phyloP scores from a whole-genome alignment of 2,113 vertebrate genomes.

The zebrafish (Danio rerio) region GRCz12tu NC_133180.1:77059501-77060000 shows the following conservation, averaged over 20 bases:
- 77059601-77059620: no score
- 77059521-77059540: no score
- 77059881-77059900: background rate
- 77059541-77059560: no score
- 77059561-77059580: no score
- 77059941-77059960: conserved; percentile 28
- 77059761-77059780: conserved; percentile 2
- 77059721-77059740: conserved; percentile 24
- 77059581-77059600: no score
- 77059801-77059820: background rate
- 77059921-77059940: conserved; percentile 58
- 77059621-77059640: no score
- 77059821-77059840: background rate
- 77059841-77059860: background rate
- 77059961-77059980: conserved; percentile 50
- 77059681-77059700: background rate
- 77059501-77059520: no score
- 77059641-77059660: no score
- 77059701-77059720: conserved; percentile 15
- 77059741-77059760: background rate
- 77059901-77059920: conserved; percentile 44
- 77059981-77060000: background rate
- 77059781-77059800: conserved; percentile 23
- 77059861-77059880: background rate
- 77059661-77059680: no score